Evolutionary conservation across 1,140 invertebrate species (phyloP), one percentile per base, ranked within the genome.

Genomic region (Megalopta genalis): DNA sequence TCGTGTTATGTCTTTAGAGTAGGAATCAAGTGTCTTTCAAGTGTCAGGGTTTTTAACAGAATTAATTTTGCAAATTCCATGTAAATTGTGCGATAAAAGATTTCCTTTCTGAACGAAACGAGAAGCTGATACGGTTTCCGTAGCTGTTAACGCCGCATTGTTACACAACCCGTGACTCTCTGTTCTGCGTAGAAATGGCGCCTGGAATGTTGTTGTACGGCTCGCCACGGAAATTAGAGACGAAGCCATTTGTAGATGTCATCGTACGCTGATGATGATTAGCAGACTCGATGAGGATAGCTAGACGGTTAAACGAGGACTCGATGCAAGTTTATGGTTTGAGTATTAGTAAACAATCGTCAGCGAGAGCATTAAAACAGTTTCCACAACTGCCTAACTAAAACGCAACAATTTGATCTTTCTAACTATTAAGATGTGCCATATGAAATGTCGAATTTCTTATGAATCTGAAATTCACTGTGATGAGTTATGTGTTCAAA

Each of bases 171-270:
- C 37, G 59, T 32, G 14, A 21, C 16, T 25, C 10, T 59, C 18
- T 1, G 21, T 68, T 65, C 32, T 7, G 12, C 25, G 18, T 23
- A 32, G 54, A 62, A 77, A 77, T 60, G 74, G 54, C 39, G 39
- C 18, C 32, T 27, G 62, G 37, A 52, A 67, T 65, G 63, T 18
- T 10, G 37, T 59, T 37, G 6, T 5, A 39, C 46, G 46, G 39
- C 16, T 18, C 57, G 39, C 21, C 7, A 27, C 54, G 66, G 74
- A 77, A 77, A 77, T 77, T 77, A 77, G 65, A 49, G 57, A 77
- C 54, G 73, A 75, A 67, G 73, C 73, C 64, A 75, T 59, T 75
- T 67, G 21, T 67, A 14, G 49, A 42, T 57, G 63, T 67, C 63
- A 59, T 54, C 52, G 73, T 23, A 39, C 46, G 25, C 27, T n/a